Percentiles rank a stretch among this genome's conserved stretches.
These are phyloP conservation scores for Aleadryas rufinucha DNA, from an alignment of 2,113 vertebrate genomes.

Conservation along the genomic window DNA sequence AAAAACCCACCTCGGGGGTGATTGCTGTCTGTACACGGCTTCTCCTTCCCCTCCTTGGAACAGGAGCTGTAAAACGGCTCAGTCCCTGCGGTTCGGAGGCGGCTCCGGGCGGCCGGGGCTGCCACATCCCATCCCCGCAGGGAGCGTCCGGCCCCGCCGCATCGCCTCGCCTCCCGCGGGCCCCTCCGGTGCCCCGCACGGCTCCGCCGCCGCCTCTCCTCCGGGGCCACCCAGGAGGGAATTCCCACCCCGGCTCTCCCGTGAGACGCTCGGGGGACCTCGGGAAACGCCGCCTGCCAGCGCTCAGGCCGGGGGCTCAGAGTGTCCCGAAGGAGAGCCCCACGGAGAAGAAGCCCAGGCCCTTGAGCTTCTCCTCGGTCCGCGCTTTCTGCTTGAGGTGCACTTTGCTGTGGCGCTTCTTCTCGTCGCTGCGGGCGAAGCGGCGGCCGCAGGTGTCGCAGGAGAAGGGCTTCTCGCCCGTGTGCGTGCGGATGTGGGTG, in stretches of 20 bases:
- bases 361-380: slow-evolving; percentile 90
- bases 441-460: slow-evolving; percentile 95
- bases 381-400: slow-evolving; percentile 96
- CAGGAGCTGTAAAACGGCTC: neutral
- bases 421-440: slow-evolving; percentile 92
- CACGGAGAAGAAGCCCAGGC: slow-evolving; percentile 75
- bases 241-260: neutral
- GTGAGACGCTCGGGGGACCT: neutral
- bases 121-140: neutral
- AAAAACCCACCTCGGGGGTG: fast-evolving
- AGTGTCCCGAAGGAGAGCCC: slow-evolving; percentile 75
- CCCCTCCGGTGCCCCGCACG: neutral
- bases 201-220: neutral
- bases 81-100: neutral
- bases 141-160: neutral
- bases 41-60: neutral
- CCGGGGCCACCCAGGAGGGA: neutral
- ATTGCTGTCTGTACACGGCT: neutral
- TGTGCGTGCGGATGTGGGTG: slow-evolving; percentile 97
- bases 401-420: slow-evolving; percentile 93
- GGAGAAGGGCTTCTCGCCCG: slow-evolving; percentile 95
- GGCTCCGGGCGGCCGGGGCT: neutral
- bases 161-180: neutral
- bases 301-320: neutral
- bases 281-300: neutral